Base-by-base conservation (phyloP, 2,888 invertebrate species). In the Lamellibrachia satsuma region DNA sequence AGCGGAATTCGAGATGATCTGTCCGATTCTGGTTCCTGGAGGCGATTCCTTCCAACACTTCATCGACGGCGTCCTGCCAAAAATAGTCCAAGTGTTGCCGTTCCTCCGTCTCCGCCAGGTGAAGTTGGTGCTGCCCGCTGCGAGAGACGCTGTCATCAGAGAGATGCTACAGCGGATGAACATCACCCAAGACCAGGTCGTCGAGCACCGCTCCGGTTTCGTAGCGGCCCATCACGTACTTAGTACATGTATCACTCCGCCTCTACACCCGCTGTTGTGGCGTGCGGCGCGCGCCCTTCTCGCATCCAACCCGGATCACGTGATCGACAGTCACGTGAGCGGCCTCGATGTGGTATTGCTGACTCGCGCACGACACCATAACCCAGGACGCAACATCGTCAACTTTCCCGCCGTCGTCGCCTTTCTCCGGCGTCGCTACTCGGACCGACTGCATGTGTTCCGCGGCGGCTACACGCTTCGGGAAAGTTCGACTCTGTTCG, bases 61-160 rank as follows among this genome's bases (percentile, higher is more conserved):
- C 92, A 39, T 94, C 8, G 94, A 94, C 90, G 94, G 94, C 7
- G 93, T 94, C 39, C 57, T 94, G 9, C 94, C 94, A 1, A 94
- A 94, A 57, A 60, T 94, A 51, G 90, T 93, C 3, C 94, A 94
- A 91, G 90, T 91, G 60, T 39, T 51, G n/a, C 90, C 75, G 3
- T 75, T 51, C 91, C 90, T 93, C 9, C 52, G 51, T n/a, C 57
- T 52, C 90, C 92, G 22, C 90, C 90, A 92, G 39, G 91, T 93
- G 7, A 92, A 90, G 15, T 90, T 93, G 22, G 52, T 93, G 75
- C n/a, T 93, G 8, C 91, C 52, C 91, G 39, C 90, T 15, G 92
- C 93, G n/a, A 90, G 93, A 92, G 93, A 93, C 92, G 90, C 91
- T 4, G 60, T 93, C 55, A 92, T 93, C 39, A 55, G 91, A 39